These are phyloP conservation scores for Beroe forskalii DNA, from an alignment of 37 sponge, comb jelly and placozoan species.

Conservation along the genomic window DNA sequence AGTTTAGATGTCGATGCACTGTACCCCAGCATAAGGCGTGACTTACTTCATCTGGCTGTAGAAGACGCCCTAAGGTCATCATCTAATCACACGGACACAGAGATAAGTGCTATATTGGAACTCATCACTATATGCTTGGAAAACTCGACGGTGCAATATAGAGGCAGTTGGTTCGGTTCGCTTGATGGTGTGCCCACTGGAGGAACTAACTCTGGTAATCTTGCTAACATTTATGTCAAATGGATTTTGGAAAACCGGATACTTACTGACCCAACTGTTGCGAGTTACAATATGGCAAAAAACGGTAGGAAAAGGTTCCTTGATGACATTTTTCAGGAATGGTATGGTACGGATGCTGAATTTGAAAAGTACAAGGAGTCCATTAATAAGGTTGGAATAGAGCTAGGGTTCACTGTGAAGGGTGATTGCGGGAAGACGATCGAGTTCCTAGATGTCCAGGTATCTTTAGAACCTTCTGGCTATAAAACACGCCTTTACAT, in stretches of 20 bases:
- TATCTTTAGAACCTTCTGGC: too few relatives aligned
- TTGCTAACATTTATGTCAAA: constrained; percentile 13
- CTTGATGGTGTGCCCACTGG: neutral
- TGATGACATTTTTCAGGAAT: neutral
- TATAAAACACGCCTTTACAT: too few relatives aligned
- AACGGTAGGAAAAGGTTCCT: neutral
- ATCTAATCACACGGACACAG: neutral
- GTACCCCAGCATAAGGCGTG: neutral
- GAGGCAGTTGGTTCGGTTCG: neutral
- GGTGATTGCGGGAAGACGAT: too few relatives aligned
- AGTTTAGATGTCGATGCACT: constrained; percentile 3
- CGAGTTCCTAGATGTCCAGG: too few relatives aligned
- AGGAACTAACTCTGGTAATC: neutral
- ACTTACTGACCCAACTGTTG: neutral
- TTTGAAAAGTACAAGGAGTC: too few relatives aligned
- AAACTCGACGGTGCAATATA: neutral
- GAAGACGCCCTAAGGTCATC: neutral
- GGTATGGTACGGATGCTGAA: too few relatives aligned
- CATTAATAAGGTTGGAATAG: too few relatives aligned
- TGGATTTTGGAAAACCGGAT: neutral
- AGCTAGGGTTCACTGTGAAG: too few relatives aligned
- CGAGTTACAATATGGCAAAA: neutral
- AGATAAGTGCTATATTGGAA: neutral
- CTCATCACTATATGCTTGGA: neutral
- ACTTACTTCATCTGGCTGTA: neutral